A percentile compares a stretch with the other conserved stretches of the same genome.
Conservation (phyloP, 2,888 invertebrate genomes). For the Esperia sulphurella region DNA sequence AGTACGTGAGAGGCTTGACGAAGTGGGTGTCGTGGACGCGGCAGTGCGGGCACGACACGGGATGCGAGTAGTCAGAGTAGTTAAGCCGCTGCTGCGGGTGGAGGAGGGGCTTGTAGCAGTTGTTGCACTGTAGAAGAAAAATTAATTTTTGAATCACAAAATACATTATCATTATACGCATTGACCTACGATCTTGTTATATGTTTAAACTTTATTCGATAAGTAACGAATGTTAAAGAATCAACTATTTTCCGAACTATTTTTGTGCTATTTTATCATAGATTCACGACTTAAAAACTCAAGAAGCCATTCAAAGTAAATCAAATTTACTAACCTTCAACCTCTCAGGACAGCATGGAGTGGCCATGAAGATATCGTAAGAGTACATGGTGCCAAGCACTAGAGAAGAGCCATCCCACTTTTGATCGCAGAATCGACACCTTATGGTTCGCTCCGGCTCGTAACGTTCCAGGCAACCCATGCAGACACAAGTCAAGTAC, state of each 20-base stretch:
- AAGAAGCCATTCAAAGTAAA: too few species aligned
- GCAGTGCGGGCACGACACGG: constrained; percentile 95
- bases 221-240: too few species aligned
- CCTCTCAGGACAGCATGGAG: constrained; percentile 96
- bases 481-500: constrained; percentile 96
- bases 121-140: constrained; percentile 87
- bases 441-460: constrained; percentile 86
- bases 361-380: constrained; percentile 98
- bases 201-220: too few species aligned
- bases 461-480: constrained; percentile 94
- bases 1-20: constrained; percentile 92
- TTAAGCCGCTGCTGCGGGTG: constrained; percentile 92
- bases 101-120: constrained; percentile 92
- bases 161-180: background rate
- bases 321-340: constrained; percentile 83
- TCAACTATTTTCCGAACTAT: too few species aligned
- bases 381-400: constrained; percentile 99
- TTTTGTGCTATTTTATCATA: too few species aligned
- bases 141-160: background rate
- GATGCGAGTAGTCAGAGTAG: constrained; percentile 97
- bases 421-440: constrained; percentile 91
- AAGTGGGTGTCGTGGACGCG: constrained; percentile 95
- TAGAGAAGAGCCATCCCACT: constrained; percentile 95
- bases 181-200: background rate
- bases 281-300: too few species aligned